These are phyloP conservation scores for Pseudeuparius sepicola DNA, from an alignment of 2,888 invertebrate species.

Conservation along the genomic window DNA sequence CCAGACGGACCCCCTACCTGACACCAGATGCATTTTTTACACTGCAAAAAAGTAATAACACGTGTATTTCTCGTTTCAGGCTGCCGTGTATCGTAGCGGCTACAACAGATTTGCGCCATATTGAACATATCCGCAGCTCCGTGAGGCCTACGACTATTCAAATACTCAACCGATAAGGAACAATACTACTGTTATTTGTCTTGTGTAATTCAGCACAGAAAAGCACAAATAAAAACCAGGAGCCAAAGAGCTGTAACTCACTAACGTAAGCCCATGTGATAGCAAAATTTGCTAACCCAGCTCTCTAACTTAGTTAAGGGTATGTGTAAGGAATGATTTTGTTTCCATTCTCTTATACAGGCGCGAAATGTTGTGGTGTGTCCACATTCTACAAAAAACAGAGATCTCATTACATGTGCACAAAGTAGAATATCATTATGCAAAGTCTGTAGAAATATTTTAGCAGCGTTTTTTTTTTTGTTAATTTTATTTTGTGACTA, in stretches of 20 bases:
- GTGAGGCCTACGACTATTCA: conserved; percentile 31
- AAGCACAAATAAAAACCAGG: conserved; percentile 33
- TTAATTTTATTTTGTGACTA: too few species aligned
- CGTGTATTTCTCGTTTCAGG: too few species aligned
- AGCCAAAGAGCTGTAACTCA: conserved; percentile 40
- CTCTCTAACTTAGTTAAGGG: conserved; percentile 35
- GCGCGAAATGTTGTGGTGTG: conserved; percentile 9
- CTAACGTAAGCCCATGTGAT: conserved; percentile 40
- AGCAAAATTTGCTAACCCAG: conserved; percentile 37
- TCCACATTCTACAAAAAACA: neutral
- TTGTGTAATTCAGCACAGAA: conserved; percentile 35
- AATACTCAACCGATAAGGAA: conserved; percentile 24
- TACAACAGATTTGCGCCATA: conserved; percentile 94
- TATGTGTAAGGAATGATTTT: conserved; percentile 7
- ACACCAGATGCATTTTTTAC: too few species aligned
- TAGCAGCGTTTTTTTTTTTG: too few species aligned
- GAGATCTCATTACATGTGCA: too few species aligned
- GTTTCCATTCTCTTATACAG: conserved; percentile 35
- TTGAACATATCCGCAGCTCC: conserved; percentile 47
- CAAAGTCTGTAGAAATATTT: too few species aligned
- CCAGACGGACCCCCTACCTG: too few species aligned
- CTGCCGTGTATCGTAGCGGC: conserved; percentile 86
- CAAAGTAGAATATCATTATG: too few species aligned
- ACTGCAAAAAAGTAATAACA: too few species aligned
- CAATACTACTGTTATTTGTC: conserved; percentile 31